Evolutionary conservation across 2,113 vertebrate species (phyloP).

Genomic region (Sinocyclocheilus rhinocerous): DNA sequence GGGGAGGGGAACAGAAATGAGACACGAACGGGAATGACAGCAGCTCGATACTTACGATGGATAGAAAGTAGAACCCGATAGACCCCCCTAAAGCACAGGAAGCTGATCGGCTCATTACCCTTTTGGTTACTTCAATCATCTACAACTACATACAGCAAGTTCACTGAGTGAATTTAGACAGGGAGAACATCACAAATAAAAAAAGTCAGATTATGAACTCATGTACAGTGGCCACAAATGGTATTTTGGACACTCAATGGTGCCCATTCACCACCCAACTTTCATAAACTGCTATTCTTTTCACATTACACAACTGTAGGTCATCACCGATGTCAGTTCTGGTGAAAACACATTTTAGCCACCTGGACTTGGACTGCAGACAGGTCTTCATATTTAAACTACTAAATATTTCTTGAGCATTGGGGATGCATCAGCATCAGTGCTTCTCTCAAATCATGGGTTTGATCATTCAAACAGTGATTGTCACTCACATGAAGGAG

Average conservation of each 20-base stretch:
- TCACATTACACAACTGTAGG: not conserved
- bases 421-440: not conserved
- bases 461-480: not conserved
- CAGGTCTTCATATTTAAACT: not conserved
- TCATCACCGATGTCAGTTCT: not conserved
- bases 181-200: not conserved
- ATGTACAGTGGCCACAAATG: not conserved
- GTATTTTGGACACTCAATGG: not conserved
- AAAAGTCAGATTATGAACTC: not conserved
- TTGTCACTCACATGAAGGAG: not conserved
- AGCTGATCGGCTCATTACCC: slow-evolving; percentile 1
- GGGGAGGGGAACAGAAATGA: slow-evolving; percentile 36
- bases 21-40: not conserved
- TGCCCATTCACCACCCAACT: not conserved
- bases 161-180: not conserved
- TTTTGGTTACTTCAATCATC: not conserved
- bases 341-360: slow-evolving; percentile 3
- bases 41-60: slow-evolving; percentile 33
- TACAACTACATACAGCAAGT: not conserved
- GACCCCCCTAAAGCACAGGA: not conserved
- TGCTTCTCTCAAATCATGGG: too few species aligned
- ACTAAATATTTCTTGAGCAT: not conserved
- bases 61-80: not conserved
- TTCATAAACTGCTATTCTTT: not conserved
- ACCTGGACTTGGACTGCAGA: not conserved